Evolutionary conservation across 1,140 invertebrate genomes (phyloP).

Genomic region (Penaeus indicus): DNA sequence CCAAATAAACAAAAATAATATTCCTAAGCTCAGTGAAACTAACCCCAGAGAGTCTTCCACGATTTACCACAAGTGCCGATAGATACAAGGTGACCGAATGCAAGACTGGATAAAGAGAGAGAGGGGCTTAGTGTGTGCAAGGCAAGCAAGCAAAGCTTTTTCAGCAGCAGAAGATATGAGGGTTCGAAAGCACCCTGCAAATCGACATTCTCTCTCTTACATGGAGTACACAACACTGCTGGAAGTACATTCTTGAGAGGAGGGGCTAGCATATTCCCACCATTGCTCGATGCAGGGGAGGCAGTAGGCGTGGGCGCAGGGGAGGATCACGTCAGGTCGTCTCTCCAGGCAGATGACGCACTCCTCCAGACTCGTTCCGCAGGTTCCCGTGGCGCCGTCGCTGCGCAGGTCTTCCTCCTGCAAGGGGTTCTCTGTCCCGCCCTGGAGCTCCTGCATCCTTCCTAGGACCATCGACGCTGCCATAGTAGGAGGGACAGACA

Average conservation of each 20-base stretch:
- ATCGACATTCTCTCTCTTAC: constrained; percentile 51
- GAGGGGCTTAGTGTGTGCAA: too few relatives aligned
- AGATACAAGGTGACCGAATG: too few relatives aligned
- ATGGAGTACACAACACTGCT: constrained; percentile 51
- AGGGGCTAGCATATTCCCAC: constrained; percentile 70
- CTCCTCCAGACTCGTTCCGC: constrained; percentile 70
- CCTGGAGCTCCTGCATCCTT: constrained; percentile 42
- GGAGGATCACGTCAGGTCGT: constrained; percentile 77
- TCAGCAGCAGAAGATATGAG: too few relatives aligned
- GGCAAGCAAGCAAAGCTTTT: too few relatives aligned
- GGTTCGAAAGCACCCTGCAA: constrained; percentile 33
- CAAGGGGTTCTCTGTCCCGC: not conserved
- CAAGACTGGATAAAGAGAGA: too few relatives aligned
- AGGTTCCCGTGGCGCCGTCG: constrained; percentile 67
- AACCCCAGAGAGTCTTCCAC: too few relatives aligned
- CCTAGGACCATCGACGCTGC: constrained; percentile 43
- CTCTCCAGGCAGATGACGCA: constrained; percentile 82
- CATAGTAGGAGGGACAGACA: constrained; percentile 59
- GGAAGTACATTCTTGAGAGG: constrained; percentile 49
- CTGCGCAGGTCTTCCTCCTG: not conserved
- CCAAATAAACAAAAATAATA: too few relatives aligned
- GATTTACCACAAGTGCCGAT: too few relatives aligned
- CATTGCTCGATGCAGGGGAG: constrained; percentile 79
- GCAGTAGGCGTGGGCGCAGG: constrained; percentile 80
- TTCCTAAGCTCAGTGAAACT: too few relatives aligned